A percentile compares a stretch with the other conserved stretches of the same genome.
Conservation (phyloP, 2,888 invertebrate genomes). For the Mylabris sibirica region DNA sequence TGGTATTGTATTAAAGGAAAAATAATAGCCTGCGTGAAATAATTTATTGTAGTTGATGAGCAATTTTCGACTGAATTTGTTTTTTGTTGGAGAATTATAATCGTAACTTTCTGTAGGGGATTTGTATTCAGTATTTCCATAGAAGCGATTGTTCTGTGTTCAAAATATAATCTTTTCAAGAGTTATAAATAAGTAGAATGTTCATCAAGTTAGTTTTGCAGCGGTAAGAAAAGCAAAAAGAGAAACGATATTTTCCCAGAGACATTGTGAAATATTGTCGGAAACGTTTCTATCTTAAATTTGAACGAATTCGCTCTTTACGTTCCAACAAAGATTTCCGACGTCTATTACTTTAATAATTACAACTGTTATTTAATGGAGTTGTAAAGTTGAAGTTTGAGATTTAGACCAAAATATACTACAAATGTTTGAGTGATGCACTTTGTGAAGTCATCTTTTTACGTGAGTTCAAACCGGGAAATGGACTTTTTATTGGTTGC, state of each 20-base stretch:
- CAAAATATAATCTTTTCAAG: conserved; percentile 14
- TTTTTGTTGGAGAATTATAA: conserved; percentile 6
- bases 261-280: conserved; percentile 13
- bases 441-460: not conserved
- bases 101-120: conserved; percentile 9
- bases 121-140: conserved; percentile 6
- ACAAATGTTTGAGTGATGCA: not conserved
- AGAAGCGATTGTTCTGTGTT: not conserved
- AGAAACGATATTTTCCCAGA: not conserved
- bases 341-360: conserved; percentile 8
- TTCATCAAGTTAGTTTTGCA: conserved; percentile 12
- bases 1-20: not conserved
- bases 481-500: conserved; percentile 34
- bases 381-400: not conserved
- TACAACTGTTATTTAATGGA: not conserved
- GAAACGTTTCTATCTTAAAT: conserved; percentile 5
- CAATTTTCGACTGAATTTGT: not conserved
- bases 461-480: not conserved
- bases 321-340: conserved; percentile 12
- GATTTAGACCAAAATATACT: not conserved
- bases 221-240: not conserved
- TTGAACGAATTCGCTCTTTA: not conserved
- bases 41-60: conserved; percentile 3
- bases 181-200: conserved; percentile 10
- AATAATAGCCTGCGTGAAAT: not conserved